These are phyloP conservation scores for Schizopygopsis malacanthus DNA, from an alignment of 2,797 vertebrate genomes.

Conservation along the genomic window DNA sequence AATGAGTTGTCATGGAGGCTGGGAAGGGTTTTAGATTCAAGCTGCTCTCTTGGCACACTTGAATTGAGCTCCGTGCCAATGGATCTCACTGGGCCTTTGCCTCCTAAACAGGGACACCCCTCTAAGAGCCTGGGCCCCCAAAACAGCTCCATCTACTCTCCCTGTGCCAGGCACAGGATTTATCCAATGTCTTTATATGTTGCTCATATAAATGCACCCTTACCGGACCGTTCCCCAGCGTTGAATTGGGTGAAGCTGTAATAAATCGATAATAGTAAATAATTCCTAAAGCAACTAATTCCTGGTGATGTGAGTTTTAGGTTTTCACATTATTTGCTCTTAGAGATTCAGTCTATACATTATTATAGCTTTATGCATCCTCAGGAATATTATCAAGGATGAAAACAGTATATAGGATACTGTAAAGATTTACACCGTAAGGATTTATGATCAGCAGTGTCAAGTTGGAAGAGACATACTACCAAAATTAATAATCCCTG, in stretches of 20 bases:
- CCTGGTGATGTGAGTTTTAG: neutral
- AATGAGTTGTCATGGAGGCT: constrained; percentile 58
- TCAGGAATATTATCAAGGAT: neutral
- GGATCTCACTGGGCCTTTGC: constrained; percentile 44
- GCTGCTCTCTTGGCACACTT: constrained; percentile 57
- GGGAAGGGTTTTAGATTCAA: constrained; percentile 52
- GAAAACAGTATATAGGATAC: neutral
- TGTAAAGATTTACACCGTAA: neutral
- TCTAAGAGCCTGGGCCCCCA: constrained; percentile 38
- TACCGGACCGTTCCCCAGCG: neutral
- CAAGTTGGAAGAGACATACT: neutral
- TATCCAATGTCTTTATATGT: constrained; percentile 22
- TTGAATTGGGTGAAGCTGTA: neutral
- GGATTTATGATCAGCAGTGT: neutral
- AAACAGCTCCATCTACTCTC: constrained; percentile 52
- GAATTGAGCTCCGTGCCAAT: constrained; percentile 49
- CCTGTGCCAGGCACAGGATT: constrained; percentile 41
- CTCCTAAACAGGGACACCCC: constrained; percentile 43
- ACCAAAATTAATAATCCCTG: neutral
- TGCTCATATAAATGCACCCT: constrained; percentile 16
- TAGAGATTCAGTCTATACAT: neutral
- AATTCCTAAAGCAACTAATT: neutral
- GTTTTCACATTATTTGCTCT: constrained; percentile 4
- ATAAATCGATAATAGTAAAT: neutral
- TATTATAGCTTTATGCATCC: neutral